These are phyloP conservation scores for Boulengeromyrus knoepffleri DNA, from an alignment of 2,113 vertebrate genomes.

Conservation along the genomic window DNA sequence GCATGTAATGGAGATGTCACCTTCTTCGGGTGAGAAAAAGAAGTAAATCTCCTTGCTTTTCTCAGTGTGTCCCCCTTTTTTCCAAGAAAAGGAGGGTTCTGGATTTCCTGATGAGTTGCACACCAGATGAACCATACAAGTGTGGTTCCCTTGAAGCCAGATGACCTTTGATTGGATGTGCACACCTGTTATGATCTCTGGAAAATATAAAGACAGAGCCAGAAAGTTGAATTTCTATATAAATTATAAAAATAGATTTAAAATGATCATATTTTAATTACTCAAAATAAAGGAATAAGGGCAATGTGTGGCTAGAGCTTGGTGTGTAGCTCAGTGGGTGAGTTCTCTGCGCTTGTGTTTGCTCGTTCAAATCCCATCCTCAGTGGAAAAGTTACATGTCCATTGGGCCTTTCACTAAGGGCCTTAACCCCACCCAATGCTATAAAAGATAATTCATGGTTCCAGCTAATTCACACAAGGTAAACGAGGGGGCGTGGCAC, in stretches of 20 bases:
- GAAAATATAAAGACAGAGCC: not conserved
- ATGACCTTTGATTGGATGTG: not conserved
- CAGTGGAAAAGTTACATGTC: too few species aligned
- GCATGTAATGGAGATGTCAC: constrained; percentile 26
- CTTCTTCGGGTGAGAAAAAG: not conserved
- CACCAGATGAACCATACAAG: not conserved
- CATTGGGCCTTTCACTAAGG: too few species aligned
- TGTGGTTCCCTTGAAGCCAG: rapidly evolving
- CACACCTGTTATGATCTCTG: constrained; percentile 24
- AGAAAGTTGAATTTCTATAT: not conserved
- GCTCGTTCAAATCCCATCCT: too few species aligned
- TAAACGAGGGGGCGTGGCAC: too few species aligned
- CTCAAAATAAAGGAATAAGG: too few species aligned
- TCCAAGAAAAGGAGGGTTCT: not conserved
- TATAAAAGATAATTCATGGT: too few species aligned
- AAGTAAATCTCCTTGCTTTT: constrained; percentile 7
- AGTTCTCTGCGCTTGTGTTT: too few species aligned
- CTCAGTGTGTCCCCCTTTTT: not conserved
- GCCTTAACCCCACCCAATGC: too few species aligned
- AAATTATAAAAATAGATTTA: not conserved
- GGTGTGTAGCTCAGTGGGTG: too few species aligned
- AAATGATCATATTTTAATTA: too few species aligned
- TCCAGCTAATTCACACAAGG: too few species aligned
- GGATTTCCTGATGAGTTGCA: not conserved
- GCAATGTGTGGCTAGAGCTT: too few species aligned